Evolutionary conservation across 2,113 vertebrate genomes (phyloP), one percentile per base, ranked within the genome.

Genomic region (Salvelinus namaycush): DNA sequence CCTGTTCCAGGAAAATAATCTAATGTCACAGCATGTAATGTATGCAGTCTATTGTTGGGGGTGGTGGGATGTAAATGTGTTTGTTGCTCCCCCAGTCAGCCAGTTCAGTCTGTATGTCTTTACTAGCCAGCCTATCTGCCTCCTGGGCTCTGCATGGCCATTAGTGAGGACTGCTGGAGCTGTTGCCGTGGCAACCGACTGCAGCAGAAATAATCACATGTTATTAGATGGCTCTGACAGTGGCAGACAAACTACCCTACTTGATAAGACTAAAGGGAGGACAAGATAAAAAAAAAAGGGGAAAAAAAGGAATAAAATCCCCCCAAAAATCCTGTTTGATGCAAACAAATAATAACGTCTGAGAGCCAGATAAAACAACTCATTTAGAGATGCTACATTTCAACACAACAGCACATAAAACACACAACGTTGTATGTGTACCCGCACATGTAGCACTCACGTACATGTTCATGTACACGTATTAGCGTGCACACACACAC

Each of bases 211-310:
- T 90, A 93, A 94, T 95, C 92, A 88, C 92, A 92, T 88, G 83
- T 93, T 92, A 95, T 94, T 92, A 92, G 92, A 88, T 89, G 89
- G 84, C 91, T 95, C 87, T 91, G 92, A 93, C 86, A 89, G 89
- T 83, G 77, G 80, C 59, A 74, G 87, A 90, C 81, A 92, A 84
- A 90, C 90, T 62, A 60, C 59, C 18, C 11, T 51, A 67, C 71
- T 92, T 88, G 88, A 83, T 86, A 81, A 51, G 76, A 69, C 72
- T 74, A 76, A 76, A 73, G 76, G 62, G 39, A 39, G 18, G 76
- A 76, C 68, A 48, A 76, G 31, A 24, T 24, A 62, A 81, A 81
- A 70, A 87, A 82, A 75, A 27, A 51, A 31, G 11, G 68, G 72
- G 31, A 44, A 51, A 65, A 11, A 49, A 16, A 77, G 54, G 66